Evolutionary conservation across 1,140 invertebrate genomes (phyloP).

Genomic region (Drosophila nasuta): DNA sequence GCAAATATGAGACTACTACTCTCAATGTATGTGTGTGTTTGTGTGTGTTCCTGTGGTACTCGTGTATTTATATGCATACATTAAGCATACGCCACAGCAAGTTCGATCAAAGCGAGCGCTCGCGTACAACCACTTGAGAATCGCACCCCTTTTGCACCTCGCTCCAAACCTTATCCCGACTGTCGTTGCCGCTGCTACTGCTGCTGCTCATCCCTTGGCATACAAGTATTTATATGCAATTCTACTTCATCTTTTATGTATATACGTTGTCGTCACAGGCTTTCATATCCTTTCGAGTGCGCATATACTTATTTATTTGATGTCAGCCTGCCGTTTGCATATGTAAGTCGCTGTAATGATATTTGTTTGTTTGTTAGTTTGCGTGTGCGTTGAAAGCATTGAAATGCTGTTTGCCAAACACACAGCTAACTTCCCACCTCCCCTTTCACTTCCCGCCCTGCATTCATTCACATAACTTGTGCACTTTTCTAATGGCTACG

Average conservation of each 20-base stretch:
- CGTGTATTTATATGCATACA: constrained; percentile 61
- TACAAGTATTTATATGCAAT: constrained; percentile 77
- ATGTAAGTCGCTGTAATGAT: constrained; percentile 80
- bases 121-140: constrained; percentile 67
- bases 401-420: constrained; percentile 75
- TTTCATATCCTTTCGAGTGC: constrained; percentile 79
- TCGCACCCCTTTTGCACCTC: constrained; percentile 30
- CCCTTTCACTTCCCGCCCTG: not conserved
- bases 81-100: constrained; percentile 70
- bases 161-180: not conserved
- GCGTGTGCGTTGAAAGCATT: constrained; percentile 77
- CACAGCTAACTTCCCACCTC: constrained; percentile 14
- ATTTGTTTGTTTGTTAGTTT: constrained; percentile 65
- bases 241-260: constrained; percentile 83
- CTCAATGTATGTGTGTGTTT: constrained; percentile 17
- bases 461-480: constrained; percentile 40
- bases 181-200: constrained; percentile 2
- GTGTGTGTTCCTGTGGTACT: constrained; percentile 26
- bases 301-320: constrained; percentile 58
- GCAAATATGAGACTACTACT: constrained; percentile 44
- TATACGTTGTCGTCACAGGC: constrained; percentile 69
- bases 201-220: not conserved
- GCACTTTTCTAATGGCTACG: constrained; percentile 73
- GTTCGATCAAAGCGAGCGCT: constrained; percentile 63
- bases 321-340: constrained; percentile 75